phyloP scores from a whole-genome alignment of 1,140 invertebrate species.

The Pissodes strobi region DNA sequence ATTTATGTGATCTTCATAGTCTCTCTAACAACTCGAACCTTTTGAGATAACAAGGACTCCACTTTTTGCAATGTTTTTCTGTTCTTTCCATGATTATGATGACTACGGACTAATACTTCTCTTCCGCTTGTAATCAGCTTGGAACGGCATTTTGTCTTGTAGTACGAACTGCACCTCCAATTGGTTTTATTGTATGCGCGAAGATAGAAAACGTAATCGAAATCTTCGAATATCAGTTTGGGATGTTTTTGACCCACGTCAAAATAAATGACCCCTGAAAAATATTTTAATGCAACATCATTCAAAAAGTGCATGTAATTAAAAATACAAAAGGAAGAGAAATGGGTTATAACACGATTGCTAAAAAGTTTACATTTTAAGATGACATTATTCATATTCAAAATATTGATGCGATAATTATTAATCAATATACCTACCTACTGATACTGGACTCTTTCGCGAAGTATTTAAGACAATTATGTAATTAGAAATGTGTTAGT shows the following conservation, averaged over 20 bases:
- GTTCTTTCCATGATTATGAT: conserved; percentile 25
- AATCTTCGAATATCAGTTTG: conserved; percentile 34
- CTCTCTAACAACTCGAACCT: conserved; percentile 2
- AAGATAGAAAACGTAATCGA: conserved; percentile 29
- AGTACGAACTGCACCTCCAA: conserved; percentile 34
- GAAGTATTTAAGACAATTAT: too few species aligned
- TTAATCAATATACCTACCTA: too few species aligned
- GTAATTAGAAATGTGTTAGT: too few species aligned
- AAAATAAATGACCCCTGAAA: conserved; percentile 38
- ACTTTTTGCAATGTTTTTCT: not conserved
- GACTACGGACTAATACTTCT: conserved; percentile 14
- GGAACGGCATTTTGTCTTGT: conserved; percentile 32
- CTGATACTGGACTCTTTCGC: too few species aligned
- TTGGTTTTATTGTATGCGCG: conserved; percentile 19
- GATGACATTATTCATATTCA: too few species aligned
- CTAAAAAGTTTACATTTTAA: too few species aligned
- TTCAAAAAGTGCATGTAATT: not conserved
- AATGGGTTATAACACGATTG: too few species aligned
- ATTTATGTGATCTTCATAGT: too few species aligned
- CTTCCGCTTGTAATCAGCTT: conserved; percentile 30
- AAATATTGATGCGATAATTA: too few species aligned
- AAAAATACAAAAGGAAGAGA: too few species aligned
- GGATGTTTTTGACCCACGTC: conserved; percentile 35
- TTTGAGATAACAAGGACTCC: conserved; percentile 7
- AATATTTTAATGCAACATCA: too few species aligned